These are phyloP conservation scores for Poeciliopsis prolifica DNA, from an alignment of 2,113 vertebrate genomes.

Conservation along the genomic window DNA sequence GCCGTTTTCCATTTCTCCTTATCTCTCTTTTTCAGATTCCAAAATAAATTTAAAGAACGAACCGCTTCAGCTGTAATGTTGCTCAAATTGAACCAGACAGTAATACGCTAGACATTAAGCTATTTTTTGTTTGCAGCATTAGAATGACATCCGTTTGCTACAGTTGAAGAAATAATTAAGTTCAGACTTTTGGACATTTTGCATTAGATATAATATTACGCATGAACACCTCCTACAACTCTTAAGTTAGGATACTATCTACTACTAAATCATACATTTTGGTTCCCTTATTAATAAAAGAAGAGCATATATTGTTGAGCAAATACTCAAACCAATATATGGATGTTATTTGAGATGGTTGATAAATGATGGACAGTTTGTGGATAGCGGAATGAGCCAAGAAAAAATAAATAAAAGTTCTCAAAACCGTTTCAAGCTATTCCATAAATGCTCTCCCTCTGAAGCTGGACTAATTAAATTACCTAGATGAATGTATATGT, in stretches of 20 bases:
- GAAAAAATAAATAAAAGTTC: background rate
- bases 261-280: background rate
- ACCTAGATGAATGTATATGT: conserved; percentile 10
- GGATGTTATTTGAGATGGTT: background rate
- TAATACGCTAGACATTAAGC: background rate
- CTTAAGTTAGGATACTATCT: background rate
- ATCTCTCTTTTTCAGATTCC: background rate
- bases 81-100: background rate
- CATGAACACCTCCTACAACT: too few species aligned
- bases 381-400: background rate
- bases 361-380: background rate
- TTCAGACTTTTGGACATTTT: background rate
- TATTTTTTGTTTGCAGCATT: background rate
- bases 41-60: background rate
- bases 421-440: background rate
- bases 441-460: conserved; percentile 13
- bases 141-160: background rate
- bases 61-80: background rate
- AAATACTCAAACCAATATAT: background rate
- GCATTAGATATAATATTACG: too few species aligned
- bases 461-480: conserved; percentile 34
- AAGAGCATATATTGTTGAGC: background rate
- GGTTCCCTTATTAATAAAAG: background rate
- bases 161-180: background rate
- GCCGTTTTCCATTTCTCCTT: background rate